A percentile compares a stretch with the other conserved stretches of the same genome.
Conservation (phyloP, 2,113 vertebrate species). For the Pseudorectes ferrugineus region DNA sequence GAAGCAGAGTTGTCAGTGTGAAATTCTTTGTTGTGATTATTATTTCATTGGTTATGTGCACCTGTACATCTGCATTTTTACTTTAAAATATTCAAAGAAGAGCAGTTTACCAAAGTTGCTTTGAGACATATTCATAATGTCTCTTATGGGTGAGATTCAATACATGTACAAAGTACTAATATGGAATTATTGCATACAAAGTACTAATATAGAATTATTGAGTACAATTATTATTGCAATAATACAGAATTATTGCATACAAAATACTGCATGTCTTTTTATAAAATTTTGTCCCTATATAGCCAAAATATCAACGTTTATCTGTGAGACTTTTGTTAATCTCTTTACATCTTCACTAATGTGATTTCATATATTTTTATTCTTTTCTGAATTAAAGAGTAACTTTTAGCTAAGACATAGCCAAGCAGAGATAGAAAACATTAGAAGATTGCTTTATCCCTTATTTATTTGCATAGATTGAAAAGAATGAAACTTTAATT, state of each 20-base stretch:
- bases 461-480: background rate
- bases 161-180: background rate
- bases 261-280: background rate
- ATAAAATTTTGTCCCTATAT: background rate
- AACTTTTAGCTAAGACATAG: background rate
- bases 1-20: background rate
- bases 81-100: background rate
- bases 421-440: background rate
- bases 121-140: background rate
- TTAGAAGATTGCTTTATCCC: background rate
- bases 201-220: background rate
- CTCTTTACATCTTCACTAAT: background rate
- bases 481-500: background rate
- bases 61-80: background rate
- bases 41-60: background rate
- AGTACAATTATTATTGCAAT: background rate
- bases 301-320: background rate
- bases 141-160: fast-evolving
- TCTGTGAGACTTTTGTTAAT: background rate
- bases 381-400: background rate
- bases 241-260: background rate
- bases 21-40: background rate
- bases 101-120: background rate
- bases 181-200: background rate
- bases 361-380: background rate